Conservation (phyloP, 2,888 invertebrate genomes). For the Eubasilissa splendida region DNA sequence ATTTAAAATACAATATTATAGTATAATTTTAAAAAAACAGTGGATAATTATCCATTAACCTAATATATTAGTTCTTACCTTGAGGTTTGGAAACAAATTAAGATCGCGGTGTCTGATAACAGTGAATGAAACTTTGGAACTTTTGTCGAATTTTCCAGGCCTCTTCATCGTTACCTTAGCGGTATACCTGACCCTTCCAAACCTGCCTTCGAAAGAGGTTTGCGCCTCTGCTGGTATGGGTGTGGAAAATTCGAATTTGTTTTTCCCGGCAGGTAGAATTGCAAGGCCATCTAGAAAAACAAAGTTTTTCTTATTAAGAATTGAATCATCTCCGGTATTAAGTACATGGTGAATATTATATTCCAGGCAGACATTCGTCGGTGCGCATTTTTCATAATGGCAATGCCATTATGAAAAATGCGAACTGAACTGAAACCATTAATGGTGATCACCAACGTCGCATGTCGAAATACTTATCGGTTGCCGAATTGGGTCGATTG, state of each 20-base stretch:
- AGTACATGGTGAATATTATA: no score
- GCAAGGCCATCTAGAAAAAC: slow-evolving; percentile 22
- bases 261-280: slow-evolving; percentile 1
- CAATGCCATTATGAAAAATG: no score
- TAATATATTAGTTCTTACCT: neutral
- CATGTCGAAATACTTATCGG: no score
- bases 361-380: no score
- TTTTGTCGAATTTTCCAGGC: slow-evolving; percentile 15
- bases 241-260: slow-evolving; percentile 28
- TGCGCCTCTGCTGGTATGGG: slow-evolving; percentile 42
- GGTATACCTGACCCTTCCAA: slow-evolving; percentile 38
- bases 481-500: no score
- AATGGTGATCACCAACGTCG: no score
- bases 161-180: slow-evolving; percentile 25
- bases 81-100: slow-evolving; percentile 1
- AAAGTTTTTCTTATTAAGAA: neutral
- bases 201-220: slow-evolving; percentile 49
- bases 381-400: no score
- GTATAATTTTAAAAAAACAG: no score
- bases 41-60: no score
- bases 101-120: slow-evolving; percentile 26
- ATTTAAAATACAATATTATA: no score
- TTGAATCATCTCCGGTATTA: no score
- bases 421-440: no score
- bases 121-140: slow-evolving; percentile 8